Evolutionary conservation across 2,797 vertebrate genomes (phyloP).

Genomic region (Brachyalestes nurse): DNA sequence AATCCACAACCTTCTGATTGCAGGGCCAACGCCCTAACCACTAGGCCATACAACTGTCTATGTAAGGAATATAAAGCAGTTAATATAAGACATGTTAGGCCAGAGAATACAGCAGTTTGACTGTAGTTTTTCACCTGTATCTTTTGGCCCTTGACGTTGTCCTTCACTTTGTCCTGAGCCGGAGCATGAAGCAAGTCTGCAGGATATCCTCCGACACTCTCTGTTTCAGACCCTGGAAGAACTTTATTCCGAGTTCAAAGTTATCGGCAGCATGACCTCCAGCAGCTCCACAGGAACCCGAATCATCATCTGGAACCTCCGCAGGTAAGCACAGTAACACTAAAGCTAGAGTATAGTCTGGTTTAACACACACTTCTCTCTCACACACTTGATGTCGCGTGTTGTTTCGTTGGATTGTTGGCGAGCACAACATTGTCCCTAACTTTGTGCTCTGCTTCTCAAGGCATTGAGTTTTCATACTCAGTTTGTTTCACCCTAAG

Average conservation of each 20-base stretch:
- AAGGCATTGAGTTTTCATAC: too few relatives aligned
- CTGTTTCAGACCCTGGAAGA: constrained; percentile 81
- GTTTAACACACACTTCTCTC: too few relatives aligned
- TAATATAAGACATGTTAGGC: background rate
- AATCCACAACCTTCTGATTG: too few relatives aligned
- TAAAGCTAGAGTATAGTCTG: too few relatives aligned
- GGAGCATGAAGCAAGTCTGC: constrained; percentile 80
- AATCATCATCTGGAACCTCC: constrained; percentile 95
- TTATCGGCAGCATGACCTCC: constrained; percentile 67
- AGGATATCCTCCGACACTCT: constrained; percentile 85
- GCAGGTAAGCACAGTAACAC: constrained; percentile 75
- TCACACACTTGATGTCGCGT: too few relatives aligned
- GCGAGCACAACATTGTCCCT: too few relatives aligned
- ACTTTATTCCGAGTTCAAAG: constrained; percentile 81
- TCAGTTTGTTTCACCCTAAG: too few relatives aligned
- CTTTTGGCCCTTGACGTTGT: constrained; percentile 63
- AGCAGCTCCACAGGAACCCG: constrained; percentile 83
- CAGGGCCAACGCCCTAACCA: too few relatives aligned
- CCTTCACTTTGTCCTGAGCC: constrained; percentile 61
- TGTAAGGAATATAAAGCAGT: background rate
- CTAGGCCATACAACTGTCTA: too few relatives aligned
- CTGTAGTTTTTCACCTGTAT: background rate
- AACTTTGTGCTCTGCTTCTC: too few relatives aligned
- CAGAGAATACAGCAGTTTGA: background rate
- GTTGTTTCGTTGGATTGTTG: too few relatives aligned